Evolutionary conservation across 2,888 invertebrate genomes (phyloP), one percentile per base, ranked within the genome.

Genomic region (Cosmia trapezina): DNA sequence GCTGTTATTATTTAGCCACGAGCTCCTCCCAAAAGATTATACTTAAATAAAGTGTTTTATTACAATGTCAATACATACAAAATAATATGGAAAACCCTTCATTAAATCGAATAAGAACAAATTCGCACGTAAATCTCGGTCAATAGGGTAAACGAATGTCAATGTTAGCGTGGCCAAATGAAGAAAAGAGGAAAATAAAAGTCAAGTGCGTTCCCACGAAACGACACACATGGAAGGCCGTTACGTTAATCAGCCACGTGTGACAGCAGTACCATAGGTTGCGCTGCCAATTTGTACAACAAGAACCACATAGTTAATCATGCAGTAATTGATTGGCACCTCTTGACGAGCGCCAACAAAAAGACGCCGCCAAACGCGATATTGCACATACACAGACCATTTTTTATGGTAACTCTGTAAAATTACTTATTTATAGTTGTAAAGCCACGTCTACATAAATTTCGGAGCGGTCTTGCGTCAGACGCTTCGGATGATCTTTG

Each of bases 151-250:
- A 86, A 82, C 86, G 90, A 90, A 91, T 90, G 91, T 90, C 89
- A 91, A 90, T 89, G 88, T 87, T 86, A 89, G 86, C 80, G 73
- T 75, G 69, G 77, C 79, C 83, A 85, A 86, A 87, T 76, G 79
- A 80, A 86, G 87, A 89, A 91, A 90, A 82, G 89, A 88, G 86
- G 77, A 80, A 86, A 87, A 89, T 89, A 89, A 84, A 91, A 89
- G 88, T 88, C 89, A 91, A 91, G 90, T 89, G 88, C 88, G 90
- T 91, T 93, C 93, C 89, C 92, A 92, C 91, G 90, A 87, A 84
- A 83, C 85, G 87, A 86, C 86, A 86, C 84, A 80, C 80, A 85
- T 81, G 80, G 87, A 91, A 92, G 93, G 91, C 87, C 89, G 85
- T 76, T 83, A 82, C 86, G 88, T 90, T 89, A 89, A 89, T 90